Evolutionary conservation across 92 coral and sea anemone species (phyloP).

Genomic region (Heteractis magnifica): DNA sequence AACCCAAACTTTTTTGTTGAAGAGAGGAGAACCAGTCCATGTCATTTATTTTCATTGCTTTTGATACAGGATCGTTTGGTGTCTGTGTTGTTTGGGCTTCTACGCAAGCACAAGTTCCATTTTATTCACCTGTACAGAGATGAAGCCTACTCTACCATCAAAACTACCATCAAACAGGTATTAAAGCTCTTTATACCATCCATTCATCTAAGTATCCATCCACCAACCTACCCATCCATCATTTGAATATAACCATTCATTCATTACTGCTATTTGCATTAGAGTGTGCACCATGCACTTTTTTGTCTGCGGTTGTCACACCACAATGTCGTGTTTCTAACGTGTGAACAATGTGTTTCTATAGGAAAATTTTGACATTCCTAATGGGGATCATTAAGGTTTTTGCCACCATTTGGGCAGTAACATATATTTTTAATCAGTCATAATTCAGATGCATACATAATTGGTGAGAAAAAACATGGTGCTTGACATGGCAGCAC

Average conservation of each 20-base stretch:
- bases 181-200: too few relatives aligned
- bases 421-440: too few relatives aligned
- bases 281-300: not conserved
- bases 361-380: too few relatives aligned
- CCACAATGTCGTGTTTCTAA: too few relatives aligned
- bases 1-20: too few relatives aligned
- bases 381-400: too few relatives aligned
- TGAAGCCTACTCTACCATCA: constrained; percentile 87
- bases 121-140: constrained; percentile 90
- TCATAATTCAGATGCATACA: too few relatives aligned
- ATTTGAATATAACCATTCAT: not conserved
- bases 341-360: too few relatives aligned
- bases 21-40: not conserved
- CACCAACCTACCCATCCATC: not conserved
- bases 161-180: constrained; percentile 82
- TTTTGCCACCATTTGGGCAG: too few relatives aligned
- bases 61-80: constrained; percentile 87
- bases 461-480: too few relatives aligned
- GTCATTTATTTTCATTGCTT: not conserved
- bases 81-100: constrained; percentile 93
- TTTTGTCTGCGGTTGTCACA: too few relatives aligned
- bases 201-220: not conserved
- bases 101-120: constrained; percentile 94
- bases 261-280: not conserved
- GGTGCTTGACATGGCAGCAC: too few relatives aligned